Conservation (phyloP, 2,113 vertebrate species). For the Mungos mungo region DNA sequence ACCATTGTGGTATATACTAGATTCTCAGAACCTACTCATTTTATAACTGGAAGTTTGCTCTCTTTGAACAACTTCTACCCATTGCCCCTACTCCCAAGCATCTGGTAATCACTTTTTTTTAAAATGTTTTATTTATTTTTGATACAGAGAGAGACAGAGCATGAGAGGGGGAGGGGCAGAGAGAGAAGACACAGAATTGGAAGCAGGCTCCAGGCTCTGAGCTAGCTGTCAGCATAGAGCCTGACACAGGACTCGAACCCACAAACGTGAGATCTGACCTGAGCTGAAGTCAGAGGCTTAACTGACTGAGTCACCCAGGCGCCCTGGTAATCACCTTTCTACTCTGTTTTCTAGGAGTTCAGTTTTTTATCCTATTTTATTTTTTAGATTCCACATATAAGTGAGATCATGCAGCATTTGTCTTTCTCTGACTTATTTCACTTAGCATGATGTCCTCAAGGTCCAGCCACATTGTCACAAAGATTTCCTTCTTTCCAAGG, state of each 20-base stretch:
- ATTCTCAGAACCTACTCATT: not conserved
- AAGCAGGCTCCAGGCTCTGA: too few relatives aligned
- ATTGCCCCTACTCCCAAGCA: too few relatives aligned
- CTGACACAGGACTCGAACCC: too few relatives aligned
- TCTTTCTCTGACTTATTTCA: not conserved
- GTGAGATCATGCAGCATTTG: not conserved
- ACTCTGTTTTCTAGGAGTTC: not conserved
- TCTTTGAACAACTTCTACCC: not conserved
- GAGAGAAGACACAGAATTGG: too few relatives aligned
- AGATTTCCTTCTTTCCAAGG: not conserved
- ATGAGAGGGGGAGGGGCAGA: too few relatives aligned
- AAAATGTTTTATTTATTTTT: too few relatives aligned
- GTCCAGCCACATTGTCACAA: not conserved
- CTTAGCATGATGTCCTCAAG: not conserved
- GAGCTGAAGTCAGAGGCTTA: too few relatives aligned
- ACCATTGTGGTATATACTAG: not conserved
- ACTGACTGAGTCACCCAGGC: too few relatives aligned
- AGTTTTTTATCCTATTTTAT: not conserved
- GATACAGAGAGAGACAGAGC: too few relatives aligned
- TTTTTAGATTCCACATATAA: not conserved
- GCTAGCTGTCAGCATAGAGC: too few relatives aligned
- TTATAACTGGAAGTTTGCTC: not conserved
- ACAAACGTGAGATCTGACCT: too few relatives aligned
- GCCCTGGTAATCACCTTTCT: not conserved
- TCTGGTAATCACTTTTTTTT: not conserved